phyloP scores from a whole-genome alignment of 2,113 vertebrate species.

The Myotis yumanensis region DNA sequence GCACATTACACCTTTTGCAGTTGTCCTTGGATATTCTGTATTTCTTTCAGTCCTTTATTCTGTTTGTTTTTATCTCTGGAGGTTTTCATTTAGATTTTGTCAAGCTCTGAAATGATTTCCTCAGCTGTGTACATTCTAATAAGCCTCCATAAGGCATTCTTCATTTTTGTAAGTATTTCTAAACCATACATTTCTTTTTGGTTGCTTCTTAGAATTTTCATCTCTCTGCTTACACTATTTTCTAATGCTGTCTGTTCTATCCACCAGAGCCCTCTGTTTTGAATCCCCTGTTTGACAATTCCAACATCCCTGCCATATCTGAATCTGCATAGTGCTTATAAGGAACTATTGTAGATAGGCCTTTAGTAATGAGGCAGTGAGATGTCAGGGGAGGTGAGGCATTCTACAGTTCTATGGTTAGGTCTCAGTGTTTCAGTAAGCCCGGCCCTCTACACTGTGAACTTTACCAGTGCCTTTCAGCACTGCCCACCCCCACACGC shows the following conservation, averaged over 20 bases:
- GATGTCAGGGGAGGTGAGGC: neutral
- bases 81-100: neutral
- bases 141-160: neutral
- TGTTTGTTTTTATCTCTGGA: neutral
- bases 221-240: neutral
- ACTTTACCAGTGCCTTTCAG: neutral
- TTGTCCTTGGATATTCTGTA: neutral
- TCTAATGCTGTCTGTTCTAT: neutral
- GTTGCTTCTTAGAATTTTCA: neutral
- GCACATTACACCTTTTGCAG: neutral
- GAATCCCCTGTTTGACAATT: neutral
- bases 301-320: neutral
- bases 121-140: neutral
- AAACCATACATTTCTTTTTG: neutral
- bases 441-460: neutral
- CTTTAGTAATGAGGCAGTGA: neutral
- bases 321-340: neutral
- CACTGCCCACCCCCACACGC: too few relatives aligned
- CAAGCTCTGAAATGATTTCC: neutral
- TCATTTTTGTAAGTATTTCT: neutral
- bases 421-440: neutral
- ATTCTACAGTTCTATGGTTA: neutral
- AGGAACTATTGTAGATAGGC: neutral
- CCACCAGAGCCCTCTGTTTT: neutral
- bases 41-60: neutral